These are phyloP conservation scores for Epicauta chinensis DNA, from an alignment of 1,140 invertebrate genomes.

Conservation along the genomic window DNA sequence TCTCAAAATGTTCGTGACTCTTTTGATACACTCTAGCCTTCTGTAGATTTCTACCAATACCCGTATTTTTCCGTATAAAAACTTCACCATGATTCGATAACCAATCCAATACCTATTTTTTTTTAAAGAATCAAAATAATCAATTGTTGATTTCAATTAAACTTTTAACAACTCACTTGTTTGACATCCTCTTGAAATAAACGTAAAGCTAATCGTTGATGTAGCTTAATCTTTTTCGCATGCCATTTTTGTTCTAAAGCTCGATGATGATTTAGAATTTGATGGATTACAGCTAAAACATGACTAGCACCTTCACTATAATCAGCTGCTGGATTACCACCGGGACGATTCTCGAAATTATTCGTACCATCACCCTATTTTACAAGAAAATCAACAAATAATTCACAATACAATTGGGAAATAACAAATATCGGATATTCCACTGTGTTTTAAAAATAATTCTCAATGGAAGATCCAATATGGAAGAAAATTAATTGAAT, in stretches of 20 bases:
- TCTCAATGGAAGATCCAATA: no score
- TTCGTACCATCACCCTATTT: constrained; percentile 34
- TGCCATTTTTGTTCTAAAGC: constrained; percentile 92
- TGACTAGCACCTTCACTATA: constrained; percentile 91
- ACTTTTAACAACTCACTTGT: constrained; percentile 49
- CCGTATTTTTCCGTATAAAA: constrained; percentile 93
- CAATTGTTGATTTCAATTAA: not conserved
- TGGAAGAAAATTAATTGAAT: not conserved
- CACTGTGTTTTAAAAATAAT: no score
- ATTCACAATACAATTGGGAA: not conserved
- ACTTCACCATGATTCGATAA: constrained; percentile 98
- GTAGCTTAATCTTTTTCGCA: constrained; percentile 85
- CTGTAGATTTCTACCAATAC: constrained; percentile 89
- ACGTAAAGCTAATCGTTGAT: constrained; percentile 86
- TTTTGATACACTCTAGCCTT: constrained; percentile 94
- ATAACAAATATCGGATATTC: no score
- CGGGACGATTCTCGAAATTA: constrained; percentile 39
- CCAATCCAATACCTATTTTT: constrained; percentile 85
- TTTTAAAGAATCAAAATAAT: not conserved
- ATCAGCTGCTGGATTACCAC: constrained; percentile 85
- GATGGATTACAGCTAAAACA: constrained; percentile 83
- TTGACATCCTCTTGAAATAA: constrained; percentile 94
- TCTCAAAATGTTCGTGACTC: constrained; percentile 97
- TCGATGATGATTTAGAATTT: constrained; percentile 90
- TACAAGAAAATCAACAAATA: not conserved